These are phyloP conservation scores for Desmophyllum pertusum DNA, from an alignment of 92 coral and sea anemone genomes.

Conservation along the genomic window DNA sequence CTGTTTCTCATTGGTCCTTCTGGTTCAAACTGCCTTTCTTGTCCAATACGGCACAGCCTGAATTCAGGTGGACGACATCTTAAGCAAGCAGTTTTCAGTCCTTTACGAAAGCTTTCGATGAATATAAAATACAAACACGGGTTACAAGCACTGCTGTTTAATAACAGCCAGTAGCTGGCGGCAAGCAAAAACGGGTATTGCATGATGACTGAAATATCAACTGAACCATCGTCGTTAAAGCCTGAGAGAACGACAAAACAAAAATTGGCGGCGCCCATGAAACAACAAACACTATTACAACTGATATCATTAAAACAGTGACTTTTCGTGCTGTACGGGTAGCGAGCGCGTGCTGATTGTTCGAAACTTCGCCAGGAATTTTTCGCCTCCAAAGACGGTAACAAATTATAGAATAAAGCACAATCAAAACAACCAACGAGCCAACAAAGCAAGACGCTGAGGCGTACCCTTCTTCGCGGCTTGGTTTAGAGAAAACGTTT, in stretches of 20 bases:
- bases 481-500: neutral
- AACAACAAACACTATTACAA: constrained; percentile 15
- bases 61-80: neutral
- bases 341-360: neutral
- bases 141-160: constrained; percentile 19
- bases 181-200: constrained; percentile 17
- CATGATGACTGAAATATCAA: neutral
- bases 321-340: constrained; percentile 26
- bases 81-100: constrained; percentile 1
- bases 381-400: constrained; percentile 25
- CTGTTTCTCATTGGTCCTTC: neutral
- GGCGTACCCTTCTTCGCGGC: neutral
- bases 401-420: constrained; percentile 6
- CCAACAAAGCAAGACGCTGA: neutral
- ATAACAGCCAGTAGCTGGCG: neutral
- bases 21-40: neutral
- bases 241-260: neutral
- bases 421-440: neutral
- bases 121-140: constrained; percentile 33
- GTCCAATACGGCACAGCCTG: neutral
- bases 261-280: constrained; percentile 25
- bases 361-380: constrained; percentile 21
- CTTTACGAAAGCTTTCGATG: constrained; percentile 17
- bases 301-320: constrained; percentile 24
- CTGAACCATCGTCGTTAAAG: neutral